Conservation (phyloP, 2,797 vertebrate species). For the Tenualosa ilisha region DNA sequence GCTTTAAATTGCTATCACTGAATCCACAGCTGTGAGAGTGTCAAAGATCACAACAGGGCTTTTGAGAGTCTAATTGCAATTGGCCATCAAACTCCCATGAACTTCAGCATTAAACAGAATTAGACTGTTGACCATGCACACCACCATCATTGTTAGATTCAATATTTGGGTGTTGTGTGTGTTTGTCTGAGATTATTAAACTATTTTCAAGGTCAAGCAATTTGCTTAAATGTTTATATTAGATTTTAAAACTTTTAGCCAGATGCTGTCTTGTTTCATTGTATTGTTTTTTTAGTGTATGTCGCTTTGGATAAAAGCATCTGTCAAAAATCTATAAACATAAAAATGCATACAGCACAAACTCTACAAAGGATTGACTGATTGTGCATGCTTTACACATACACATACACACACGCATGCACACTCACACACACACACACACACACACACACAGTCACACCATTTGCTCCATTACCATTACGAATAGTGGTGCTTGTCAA, state of each 20-base stretch:
- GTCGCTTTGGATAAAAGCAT: no score
- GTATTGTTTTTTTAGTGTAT: no score
- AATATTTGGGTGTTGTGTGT: background rate
- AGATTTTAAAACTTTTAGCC: background rate
- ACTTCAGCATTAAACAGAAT: background rate
- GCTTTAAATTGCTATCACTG: background rate
- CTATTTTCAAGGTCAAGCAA: background rate
- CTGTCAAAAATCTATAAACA: no score
- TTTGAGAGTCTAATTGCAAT: background rate
- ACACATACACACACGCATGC: slow-evolving; percentile 15
- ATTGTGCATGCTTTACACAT: background rate
- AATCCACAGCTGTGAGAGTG: background rate
- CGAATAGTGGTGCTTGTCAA: no score
- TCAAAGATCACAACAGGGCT: background rate
- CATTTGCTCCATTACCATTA: no score
- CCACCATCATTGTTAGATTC: background rate
- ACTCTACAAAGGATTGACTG: background rate
- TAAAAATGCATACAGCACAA: background rate
- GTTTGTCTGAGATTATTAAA: background rate
- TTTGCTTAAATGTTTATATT: no score
- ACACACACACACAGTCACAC: slow-evolving; percentile 25
- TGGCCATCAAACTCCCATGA: background rate
- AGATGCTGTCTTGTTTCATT: background rate
- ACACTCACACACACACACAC: slow-evolving; percentile 23
- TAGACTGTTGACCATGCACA: background rate